Evolutionary conservation across 2,797 vertebrate genomes (phyloP), one percentile per base, ranked within the genome.

Genomic region (Hipposideros larvatus): DNA sequence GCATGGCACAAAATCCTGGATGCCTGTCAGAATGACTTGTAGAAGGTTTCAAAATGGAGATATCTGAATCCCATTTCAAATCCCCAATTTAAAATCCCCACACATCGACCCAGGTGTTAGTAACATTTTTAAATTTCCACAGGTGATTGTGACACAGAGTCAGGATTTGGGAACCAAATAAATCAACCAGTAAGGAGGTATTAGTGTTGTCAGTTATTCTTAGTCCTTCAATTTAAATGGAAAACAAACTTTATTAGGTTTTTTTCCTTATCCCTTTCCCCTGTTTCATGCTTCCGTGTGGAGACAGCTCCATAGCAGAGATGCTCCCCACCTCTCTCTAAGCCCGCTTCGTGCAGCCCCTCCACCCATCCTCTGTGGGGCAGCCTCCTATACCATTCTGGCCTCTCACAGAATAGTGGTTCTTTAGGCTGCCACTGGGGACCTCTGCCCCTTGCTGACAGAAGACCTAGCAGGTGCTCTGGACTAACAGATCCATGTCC

Each of bases 111-210:
- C 63, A 78, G 65, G 43, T 79, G n/a, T 71, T 28, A 74, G 13
- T 78, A 59, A 80, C 53, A 37, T 71, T 93, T 79, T 79, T 65
- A 59, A 70, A 78, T 79, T 65, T 90, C 55, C 66, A 41, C 41
- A 61, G 65, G 51, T 91, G 79, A 94, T 51, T 80, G 71, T 73
- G 37, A 53, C 63, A 61, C 53, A 89, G 85, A 79, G 46, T 22
- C 71, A 77, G 22, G 59, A 41, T 11, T 66, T 70, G 22, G 16
- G 31, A 80, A 95, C 13, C 37, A 90, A 89, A 94, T 70, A 87
- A 90, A 73, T 63, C 77, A 86, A 63, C 74, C 68, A 79, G 11
- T 41, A 71, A 73, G 80, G 91, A 78, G 63, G 19, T 4, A 83
- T 70, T 13, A 19, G n/a, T 66, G 43, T 71, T 89, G 34, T 26